Evolutionary conservation across 92 coral and sea anemone species (phyloP), one percentile per base, ranked within the genome.

Genomic region (Umimayanthus chanpuru): DNA sequence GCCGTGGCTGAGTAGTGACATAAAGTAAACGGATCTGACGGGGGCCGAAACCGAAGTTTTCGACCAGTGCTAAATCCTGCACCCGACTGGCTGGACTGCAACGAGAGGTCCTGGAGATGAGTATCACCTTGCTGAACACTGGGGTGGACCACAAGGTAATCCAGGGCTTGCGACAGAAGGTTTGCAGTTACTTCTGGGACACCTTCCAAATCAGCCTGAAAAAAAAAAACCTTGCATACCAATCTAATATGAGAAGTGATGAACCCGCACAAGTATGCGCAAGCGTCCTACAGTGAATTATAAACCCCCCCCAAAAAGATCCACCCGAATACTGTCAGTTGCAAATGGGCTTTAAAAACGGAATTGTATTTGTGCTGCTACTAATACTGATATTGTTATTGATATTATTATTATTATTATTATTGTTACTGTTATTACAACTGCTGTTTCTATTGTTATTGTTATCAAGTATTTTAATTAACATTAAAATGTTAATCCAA

Each of bases 131-230:
- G 96, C 30, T 93, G 95, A 43, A 96, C 96, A 91, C 96, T 92
- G 85, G 99, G 99, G 88, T 96, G 99, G 83, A 95, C 98, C 66
- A 94, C 93, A n/a, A 96, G 92, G 85, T 90, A 94, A 65, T 95
- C 95, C 87, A 93, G 81, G 76, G 94, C 89, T 64, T 95, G 88
- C 5, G 98, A 96, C 15, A 91, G 82, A 39, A 96, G 81, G 84
- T 90, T 96, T 29, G 89, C 44, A 23, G 98, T 93, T 85, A 96
- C 89, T 81, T 94, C 98, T 88, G 98, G 98, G 73, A 96, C 96
- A 16, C 99, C 99, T 38, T 95, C 99, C 77, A 96, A 80, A 61
- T 96, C 99, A 65, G 99, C 98, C 99, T 96, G 29, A 88, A 49
- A 61, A 83, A 30, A 26, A 49, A 74, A 12, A 8, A 12, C 5